Base-by-base conservation (phyloP, 2,888 invertebrate genomes). In the Chesias legatella region DNA sequence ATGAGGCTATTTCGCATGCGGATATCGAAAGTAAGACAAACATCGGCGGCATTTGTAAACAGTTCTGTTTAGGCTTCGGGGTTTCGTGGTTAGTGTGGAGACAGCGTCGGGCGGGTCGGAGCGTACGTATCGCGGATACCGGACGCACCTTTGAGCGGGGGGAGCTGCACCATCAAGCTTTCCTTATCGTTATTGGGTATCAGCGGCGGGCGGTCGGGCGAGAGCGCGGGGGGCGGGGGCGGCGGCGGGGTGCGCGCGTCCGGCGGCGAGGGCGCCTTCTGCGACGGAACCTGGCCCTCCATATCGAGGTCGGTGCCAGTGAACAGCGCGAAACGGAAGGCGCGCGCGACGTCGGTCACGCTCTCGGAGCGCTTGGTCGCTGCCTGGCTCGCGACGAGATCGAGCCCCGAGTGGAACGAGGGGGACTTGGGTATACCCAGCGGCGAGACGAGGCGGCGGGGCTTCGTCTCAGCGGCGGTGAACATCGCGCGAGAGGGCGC, bases 341-440 rank as follows among this genome's bases (percentile, higher is more conserved):
- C 88, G 53, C 86, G 76, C 48, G 88, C 85, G 42, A 88, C 82
- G 82, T 85, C 85, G 45, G 86, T 78, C 37, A 83, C 83, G 59
- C 81, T 83, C 69, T 81, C 82, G 44, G 81, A 77, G 48, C 83
- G 81, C 75, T 89, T 78, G 75, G 79, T 63, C 79, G 70, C 58
- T 55, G 74, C 62, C 60, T 90, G 91, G 58, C 90, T 91, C 47
- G 94, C 94, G 63, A 94, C 93, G 67, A 94, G 91, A 77, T 95
- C 95, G 59, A 95, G 90, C 43, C 95, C 95, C 81, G 94, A 94
- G 82, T 95, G 95, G 83, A 95, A 95, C 73, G 95, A 95, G 56
- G 95, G 95, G 65, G 95, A 95, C 82, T 95, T 95, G 60, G 95
- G 95, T 71, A 95, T 93, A 56, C 95, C 94, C 76, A 92, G 88